Conservation (phyloP, 1,140 invertebrate species). For the Cheumatopsyche charites region DNA sequence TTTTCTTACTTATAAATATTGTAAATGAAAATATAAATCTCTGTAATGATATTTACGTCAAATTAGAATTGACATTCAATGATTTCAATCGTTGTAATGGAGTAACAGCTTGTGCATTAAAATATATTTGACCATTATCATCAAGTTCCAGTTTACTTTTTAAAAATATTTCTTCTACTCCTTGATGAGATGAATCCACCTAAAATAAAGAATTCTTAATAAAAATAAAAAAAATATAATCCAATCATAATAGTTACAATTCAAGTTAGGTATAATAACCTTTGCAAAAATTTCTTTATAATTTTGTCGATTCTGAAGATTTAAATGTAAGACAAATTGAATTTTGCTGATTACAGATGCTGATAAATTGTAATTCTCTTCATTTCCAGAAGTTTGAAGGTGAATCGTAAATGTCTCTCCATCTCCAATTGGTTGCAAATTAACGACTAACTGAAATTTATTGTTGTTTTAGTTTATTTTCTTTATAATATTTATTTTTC, state of each 20-base stretch:
- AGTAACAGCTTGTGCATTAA: conserved; percentile 54
- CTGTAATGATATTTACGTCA: conserved; percentile 51
- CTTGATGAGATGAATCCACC: conserved; percentile 41
- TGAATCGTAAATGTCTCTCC: conserved; percentile 50
- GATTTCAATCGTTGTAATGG: conserved; percentile 53
- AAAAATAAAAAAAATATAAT: background rate
- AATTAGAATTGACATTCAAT: conserved; percentile 55
- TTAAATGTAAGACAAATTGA: conserved; percentile 60
- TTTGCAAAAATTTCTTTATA: conserved; percentile 59
- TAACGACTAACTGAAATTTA: conserved; percentile 37
- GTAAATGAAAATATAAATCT: conserved; percentile 24
- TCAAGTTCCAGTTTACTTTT: conserved; percentile 55
- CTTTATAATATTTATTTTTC: background rate
- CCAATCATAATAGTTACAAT: background rate
- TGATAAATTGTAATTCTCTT: conserved; percentile 50
- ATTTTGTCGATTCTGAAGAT: conserved; percentile 59
- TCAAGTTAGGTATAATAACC: conserved; percentile 47
- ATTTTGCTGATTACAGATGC: conserved; percentile 52
- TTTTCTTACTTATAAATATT: conserved; percentile 16
- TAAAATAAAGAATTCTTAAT: conserved; percentile 27
- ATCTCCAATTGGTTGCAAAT: conserved; percentile 32
- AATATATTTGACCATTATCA: conserved; percentile 51
- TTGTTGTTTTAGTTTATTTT: background rate
- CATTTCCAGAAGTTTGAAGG: conserved; percentile 50
- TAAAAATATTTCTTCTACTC: conserved; percentile 55